Evolutionary conservation across 2,113 vertebrate genomes (phyloP).

Genomic region (Aphelocoma coerulescens): DNA sequence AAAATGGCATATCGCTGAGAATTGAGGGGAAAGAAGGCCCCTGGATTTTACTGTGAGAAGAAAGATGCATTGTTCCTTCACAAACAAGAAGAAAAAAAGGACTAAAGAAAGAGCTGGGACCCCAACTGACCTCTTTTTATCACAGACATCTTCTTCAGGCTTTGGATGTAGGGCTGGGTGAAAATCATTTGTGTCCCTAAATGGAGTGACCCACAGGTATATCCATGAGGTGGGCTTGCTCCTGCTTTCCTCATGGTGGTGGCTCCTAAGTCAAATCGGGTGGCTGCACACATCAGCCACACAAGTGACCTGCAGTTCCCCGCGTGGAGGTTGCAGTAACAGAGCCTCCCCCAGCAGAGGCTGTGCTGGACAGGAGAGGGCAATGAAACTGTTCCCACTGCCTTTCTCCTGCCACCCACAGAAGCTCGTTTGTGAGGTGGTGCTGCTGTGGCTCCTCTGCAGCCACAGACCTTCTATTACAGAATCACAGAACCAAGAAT

Average conservation of each 20-base stretch:
- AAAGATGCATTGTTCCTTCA: background rate
- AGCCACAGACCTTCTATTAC: background rate
- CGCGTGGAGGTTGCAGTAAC: background rate
- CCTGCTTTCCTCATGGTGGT: background rate
- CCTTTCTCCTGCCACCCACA: background rate
- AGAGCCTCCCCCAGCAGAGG: background rate
- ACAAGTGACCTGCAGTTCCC: background rate
- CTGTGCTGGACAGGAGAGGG: background rate
- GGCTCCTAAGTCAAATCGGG: background rate
- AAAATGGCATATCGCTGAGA: background rate
- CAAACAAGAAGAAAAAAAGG: background rate
- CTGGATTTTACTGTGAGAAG: background rate
- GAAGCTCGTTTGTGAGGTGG: background rate
- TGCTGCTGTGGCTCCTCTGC: background rate
- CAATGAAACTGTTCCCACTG: background rate
- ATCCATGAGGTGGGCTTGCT: background rate
- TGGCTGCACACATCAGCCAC: background rate
- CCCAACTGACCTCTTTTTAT: background rate
- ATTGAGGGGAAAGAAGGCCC: background rate
- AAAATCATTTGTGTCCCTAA: background rate
- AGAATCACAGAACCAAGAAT: background rate
- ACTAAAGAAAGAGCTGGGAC: background rate
- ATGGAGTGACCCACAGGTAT: background rate
- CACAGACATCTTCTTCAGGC: background rate
- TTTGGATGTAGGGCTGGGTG: background rate